Percentiles rank a stretch among this genome's conserved stretches.
Evolutionary conservation across 2,113 vertebrate genomes (phyloP).

Genomic region (Amazona guildingii): DNA sequence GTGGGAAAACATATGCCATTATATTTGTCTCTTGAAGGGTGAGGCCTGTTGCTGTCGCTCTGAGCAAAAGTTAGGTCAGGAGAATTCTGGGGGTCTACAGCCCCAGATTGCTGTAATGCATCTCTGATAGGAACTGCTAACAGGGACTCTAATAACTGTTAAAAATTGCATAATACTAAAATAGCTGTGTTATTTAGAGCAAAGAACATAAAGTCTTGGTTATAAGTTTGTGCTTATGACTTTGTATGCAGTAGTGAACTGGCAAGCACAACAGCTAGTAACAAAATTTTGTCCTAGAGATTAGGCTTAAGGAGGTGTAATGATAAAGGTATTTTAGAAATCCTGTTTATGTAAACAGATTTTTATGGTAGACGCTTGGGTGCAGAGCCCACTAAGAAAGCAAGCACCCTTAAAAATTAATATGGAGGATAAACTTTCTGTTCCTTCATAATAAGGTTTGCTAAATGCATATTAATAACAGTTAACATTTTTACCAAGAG

Average conservation of each 20-base stretch:
- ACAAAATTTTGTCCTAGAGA: background rate
- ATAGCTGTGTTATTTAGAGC: background rate
- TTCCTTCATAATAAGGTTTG: background rate
- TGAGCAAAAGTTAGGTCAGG: background rate
- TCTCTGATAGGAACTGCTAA: background rate
- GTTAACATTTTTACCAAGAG: background rate
- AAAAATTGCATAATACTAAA: background rate
- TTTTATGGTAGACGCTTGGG: background rate
- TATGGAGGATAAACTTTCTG: background rate
- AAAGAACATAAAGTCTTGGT: background rate
- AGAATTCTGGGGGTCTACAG: background rate
- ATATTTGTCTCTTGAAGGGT: background rate
- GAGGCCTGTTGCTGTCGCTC: background rate
- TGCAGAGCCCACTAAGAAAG: background rate
- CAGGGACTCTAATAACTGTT: background rate
- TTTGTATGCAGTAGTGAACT: background rate
- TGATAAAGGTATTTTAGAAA: background rate
- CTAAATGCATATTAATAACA: constrained; percentile 8
- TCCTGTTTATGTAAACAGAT: background rate
- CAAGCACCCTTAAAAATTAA: background rate
- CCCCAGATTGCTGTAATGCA: background rate
- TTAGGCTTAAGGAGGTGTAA: background rate
- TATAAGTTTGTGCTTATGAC: background rate
- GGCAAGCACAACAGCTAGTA: background rate
- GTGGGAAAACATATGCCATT: background rate